Conservation (phyloP, 2,888 invertebrate genomes). For the Ophion ellenae region DNA sequence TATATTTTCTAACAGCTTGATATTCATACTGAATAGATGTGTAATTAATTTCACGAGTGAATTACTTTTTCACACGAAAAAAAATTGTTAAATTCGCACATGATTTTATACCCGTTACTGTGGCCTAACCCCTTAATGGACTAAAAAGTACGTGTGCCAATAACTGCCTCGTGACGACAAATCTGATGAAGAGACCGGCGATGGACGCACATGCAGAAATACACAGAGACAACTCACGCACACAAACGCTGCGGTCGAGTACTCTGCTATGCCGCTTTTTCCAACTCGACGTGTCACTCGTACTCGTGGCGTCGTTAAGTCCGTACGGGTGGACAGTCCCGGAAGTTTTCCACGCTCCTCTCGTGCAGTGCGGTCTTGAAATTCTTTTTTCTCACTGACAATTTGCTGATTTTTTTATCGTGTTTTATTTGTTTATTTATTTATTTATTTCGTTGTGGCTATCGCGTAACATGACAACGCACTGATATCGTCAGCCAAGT, state of each 20-base stretch:
- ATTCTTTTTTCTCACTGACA: too few relatives aligned
- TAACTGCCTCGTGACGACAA: not conserved
- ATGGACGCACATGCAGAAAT: slow-evolving; percentile 7
- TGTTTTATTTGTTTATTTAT: not conserved
- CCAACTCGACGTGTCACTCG: slow-evolving; percentile 49
- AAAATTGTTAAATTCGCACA: too few relatives aligned
- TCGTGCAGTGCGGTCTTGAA: not conserved
- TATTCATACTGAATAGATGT: too few relatives aligned
- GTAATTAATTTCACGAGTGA: too few relatives aligned
- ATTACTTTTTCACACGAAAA: too few relatives aligned
- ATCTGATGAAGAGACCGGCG: not conserved
- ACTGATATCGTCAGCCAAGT: not conserved
- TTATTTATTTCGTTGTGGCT: not conserved
- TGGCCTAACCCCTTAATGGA: too few relatives aligned
- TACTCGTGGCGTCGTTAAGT: slow-evolving; percentile 50
- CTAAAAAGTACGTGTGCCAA: not conserved
- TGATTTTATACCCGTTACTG: too few relatives aligned
- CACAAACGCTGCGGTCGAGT: slow-evolving; percentile 1
- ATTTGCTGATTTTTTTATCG: not conserved
- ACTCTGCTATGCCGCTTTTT: slow-evolving; percentile 22
- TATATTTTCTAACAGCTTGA: too few relatives aligned
- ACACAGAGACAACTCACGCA: not conserved
- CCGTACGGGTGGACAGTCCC: slow-evolving; percentile 12
- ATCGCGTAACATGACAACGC: not conserved
- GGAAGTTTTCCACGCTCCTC: slow-evolving; percentile 7